phyloP scores from a whole-genome alignment of 2,113 vertebrate genomes.

The Albula goreensis region DNA sequence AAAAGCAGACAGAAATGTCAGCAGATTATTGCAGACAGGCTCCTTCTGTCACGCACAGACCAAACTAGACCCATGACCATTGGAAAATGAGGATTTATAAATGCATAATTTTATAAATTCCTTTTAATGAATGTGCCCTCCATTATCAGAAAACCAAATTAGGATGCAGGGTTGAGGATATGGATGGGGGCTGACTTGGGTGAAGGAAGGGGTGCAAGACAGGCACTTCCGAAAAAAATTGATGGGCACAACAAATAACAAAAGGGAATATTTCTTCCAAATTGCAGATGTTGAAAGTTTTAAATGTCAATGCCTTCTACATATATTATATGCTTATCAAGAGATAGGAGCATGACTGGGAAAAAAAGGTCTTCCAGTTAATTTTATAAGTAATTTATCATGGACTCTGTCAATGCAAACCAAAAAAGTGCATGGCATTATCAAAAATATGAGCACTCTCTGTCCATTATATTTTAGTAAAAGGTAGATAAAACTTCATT shows the following conservation, averaged over 20 bases:
- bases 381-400: slow-evolving; percentile 1
- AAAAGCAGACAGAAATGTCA: slow-evolving; percentile 72
- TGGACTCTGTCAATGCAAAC: neutral
- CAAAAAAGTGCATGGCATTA: slow-evolving; percentile 4
- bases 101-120: neutral
- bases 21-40: slow-evolving; percentile 52
- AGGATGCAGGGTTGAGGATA: slow-evolving; percentile 3
- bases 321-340: slow-evolving; percentile 26
- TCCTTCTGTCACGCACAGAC: slow-evolving; percentile 51
- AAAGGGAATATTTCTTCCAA: neutral
- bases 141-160: slow-evolving; percentile 48
- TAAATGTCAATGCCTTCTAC: slow-evolving; percentile 56
- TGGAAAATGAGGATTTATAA: slow-evolving; percentile 38
- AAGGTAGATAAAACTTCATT: neutral
- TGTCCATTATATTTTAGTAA: neutral
- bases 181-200: neutral
- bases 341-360: neutral
- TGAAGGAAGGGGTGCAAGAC: neutral
- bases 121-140: slow-evolving; percentile 39
- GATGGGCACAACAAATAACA: slow-evolving; percentile 13
- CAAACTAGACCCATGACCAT: slow-evolving; percentile 54
- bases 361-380: neutral
- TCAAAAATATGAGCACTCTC: neutral
- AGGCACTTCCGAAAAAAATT: slow-evolving; percentile 39
- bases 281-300: slow-evolving; percentile 36